Base-by-base conservation (phyloP, 2,797 vertebrate species). In the Ara ararauna region DNA sequence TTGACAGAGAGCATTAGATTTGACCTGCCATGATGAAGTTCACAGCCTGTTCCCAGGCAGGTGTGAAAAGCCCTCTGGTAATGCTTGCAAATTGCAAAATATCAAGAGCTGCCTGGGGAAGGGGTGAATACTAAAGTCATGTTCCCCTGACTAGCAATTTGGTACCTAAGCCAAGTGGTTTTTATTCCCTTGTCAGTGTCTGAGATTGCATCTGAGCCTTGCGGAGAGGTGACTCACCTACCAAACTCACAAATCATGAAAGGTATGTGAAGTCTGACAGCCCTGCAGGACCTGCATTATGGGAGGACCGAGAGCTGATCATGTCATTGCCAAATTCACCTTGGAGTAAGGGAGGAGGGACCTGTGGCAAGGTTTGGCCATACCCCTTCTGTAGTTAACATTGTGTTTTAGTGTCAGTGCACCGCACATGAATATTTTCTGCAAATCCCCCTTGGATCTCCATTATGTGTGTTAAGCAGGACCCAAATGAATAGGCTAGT, bases 41-140 rank as follows among this genome's bases (percentile, higher is more conserved):
- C 51, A 60, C 62, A 61, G 74, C 80, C 74, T 94, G 66, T 94
- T 97, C 40, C 54, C 81, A 89, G 88, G 87, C 82, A 93, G 85
- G 92, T 95, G 79, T 89, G 94, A 96, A 93, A 93, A 97, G 78
- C 94, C 92, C 92, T 95, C 89, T 93, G 85, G 92, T 94, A 95
- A 95, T 2, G 9, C 87, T 95, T 94, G 79, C 79, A 93, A 93
- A 92, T 92, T 94, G 79, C 89, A 89, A 96, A 95, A 95, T 89
- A 94, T 92, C 89, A 96, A 75, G 89, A 77, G 76, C 85, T 85
- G 94, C 90, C 82, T 93, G 79, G 72, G 82, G 79, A 94, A 89
- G 91, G 95, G 85, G 82, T 3, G 12, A 96, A 92, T 62, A 44
- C 50, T 72, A 19, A 87, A n/a, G 62, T 91, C 20, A 2, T 89